Conservation (phyloP, 2,797 vertebrate species). For the Dipus sagitta region DNA sequence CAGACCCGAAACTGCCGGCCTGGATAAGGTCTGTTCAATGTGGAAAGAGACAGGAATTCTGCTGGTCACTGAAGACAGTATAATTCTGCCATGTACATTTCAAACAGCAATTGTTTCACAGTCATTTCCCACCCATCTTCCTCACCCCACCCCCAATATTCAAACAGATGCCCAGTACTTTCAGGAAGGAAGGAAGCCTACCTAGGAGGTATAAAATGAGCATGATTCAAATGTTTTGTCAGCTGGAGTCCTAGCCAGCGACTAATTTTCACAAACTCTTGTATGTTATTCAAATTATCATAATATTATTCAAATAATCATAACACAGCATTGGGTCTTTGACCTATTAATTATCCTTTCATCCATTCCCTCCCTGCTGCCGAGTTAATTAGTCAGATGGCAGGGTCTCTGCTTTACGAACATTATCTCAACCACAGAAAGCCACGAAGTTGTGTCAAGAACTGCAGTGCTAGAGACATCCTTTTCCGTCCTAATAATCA, state of each 20-base stretch:
- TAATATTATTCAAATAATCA: slow-evolving; percentile 86
- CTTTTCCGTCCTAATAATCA: slow-evolving; percentile 80
- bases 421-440: slow-evolving; percentile 81
- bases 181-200: slow-evolving; percentile 81
- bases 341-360: slow-evolving; percentile 86
- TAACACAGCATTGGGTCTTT: slow-evolving; percentile 85
- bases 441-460: slow-evolving; percentile 80
- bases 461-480: slow-evolving; percentile 66
- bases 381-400: slow-evolving; percentile 85
- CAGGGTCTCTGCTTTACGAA: slow-evolving; percentile 81
- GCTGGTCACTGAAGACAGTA: slow-evolving; percentile 1
- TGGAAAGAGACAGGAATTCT: slow-evolving; percentile 49
- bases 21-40: slow-evolving; percentile 61
- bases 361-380: slow-evolving; percentile 84
- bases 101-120: slow-evolving; percentile 46
- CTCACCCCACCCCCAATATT: slow-evolving; percentile 29
- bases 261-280: slow-evolving; percentile 83
- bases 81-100: slow-evolving; percentile 46
- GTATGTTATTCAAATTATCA: slow-evolving; percentile 83
- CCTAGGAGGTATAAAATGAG: slow-evolving; percentile 83
- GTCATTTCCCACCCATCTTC: slow-evolving; percentile 53
- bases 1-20: neutral
- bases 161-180: slow-evolving; percentile 77
- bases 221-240: slow-evolving; percentile 84
- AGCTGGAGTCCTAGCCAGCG: slow-evolving; percentile 84